Evolutionary conservation across 2,888 invertebrate genomes (phyloP).

Genomic region (Epinotia demarniana): DNA sequence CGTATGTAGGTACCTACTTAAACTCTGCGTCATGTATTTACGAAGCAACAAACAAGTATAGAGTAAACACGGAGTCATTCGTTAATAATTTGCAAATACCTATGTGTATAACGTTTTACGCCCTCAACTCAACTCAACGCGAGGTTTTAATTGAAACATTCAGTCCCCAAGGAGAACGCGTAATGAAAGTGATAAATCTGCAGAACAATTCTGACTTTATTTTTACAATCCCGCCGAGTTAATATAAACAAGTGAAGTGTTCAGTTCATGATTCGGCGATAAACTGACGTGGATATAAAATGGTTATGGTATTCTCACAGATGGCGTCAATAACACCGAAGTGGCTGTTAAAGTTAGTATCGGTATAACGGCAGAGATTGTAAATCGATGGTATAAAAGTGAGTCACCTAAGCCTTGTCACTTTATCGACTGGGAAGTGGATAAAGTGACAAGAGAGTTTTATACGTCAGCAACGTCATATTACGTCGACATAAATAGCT

Average conservation of each 20-base stretch:
- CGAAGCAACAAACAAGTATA: slow-evolving; percentile 5
- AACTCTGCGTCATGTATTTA: background rate
- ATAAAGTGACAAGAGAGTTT: background rate
- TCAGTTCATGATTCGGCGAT: slow-evolving; percentile 51
- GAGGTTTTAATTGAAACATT: slow-evolving; percentile 56
- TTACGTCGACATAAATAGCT: background rate
- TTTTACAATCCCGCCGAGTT: slow-evolving; percentile 40
- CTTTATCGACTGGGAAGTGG: background rate
- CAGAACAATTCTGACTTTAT: slow-evolving; percentile 41
- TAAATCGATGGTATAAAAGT: slow-evolving; percentile 68
- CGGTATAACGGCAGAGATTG: slow-evolving; percentile 65
- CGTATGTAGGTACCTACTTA: too few relatives aligned
- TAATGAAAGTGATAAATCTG: slow-evolving; percentile 57
- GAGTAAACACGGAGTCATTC: slow-evolving; percentile 11
- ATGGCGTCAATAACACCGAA: slow-evolving; percentile 70
- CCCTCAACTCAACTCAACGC: slow-evolving; percentile 17
- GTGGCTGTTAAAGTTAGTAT: slow-evolving; percentile 65
- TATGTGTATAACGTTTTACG: slow-evolving; percentile 28
- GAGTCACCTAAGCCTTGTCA: slow-evolving; percentile 16
- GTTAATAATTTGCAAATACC: slow-evolving; percentile 25
- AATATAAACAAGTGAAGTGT: slow-evolving; percentile 43
- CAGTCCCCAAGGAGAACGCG: slow-evolving; percentile 45
- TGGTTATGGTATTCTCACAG: slow-evolving; percentile 62
- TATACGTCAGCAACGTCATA: background rate
- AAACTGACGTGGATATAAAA: slow-evolving; percentile 61